A percentile compares a stretch with the other conserved stretches of the same genome.
These are phyloP conservation scores for Chiridota heheva DNA, from an alignment of 35 echinoderm and acorn worm genomes.

Conservation along the genomic window DNA sequence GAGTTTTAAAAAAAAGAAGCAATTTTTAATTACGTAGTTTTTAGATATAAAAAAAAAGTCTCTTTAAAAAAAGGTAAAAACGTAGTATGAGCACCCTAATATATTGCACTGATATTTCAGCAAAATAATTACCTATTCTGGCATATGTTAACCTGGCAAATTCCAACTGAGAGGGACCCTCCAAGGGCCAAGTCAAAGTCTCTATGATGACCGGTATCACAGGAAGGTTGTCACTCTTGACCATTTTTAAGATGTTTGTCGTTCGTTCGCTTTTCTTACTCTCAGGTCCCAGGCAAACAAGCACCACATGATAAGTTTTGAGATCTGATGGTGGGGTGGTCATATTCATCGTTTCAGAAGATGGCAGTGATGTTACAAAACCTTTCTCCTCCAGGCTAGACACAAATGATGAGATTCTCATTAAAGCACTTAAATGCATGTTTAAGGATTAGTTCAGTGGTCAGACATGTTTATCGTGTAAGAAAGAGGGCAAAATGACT, in stretches of 20 bases:
- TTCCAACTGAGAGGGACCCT: conserved; percentile 62
- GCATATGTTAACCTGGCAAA: conserved; percentile 70
- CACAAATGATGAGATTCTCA: too few relatives aligned
- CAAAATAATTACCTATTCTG: conserved; percentile 80
- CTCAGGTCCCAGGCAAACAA: conserved; percentile 87
- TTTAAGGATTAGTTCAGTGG: too few relatives aligned
- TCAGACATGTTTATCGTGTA: too few relatives aligned
- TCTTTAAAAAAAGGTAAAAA: too few relatives aligned
- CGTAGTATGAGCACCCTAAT: too few relatives aligned
- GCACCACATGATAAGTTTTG: conserved; percentile 38
- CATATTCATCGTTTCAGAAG: conserved; percentile 21
- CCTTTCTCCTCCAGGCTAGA: conserved; percentile 73
- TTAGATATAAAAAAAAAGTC: too few relatives aligned
- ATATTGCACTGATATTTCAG: too few relatives aligned
- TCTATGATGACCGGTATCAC: conserved; percentile 75
- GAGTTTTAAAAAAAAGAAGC: too few relatives aligned
- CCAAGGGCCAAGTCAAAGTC: conserved; percentile 73
- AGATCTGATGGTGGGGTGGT: conserved; percentile 24
- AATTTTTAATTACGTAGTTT: too few relatives aligned
- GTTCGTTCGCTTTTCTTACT: conserved; percentile 41
- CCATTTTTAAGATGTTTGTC: conserved; percentile 38
- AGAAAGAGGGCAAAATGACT: too few relatives aligned
- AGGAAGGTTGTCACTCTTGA: conserved; percentile 50
- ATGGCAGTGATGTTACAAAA: conserved; percentile 49
- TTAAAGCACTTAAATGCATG: not conserved